These are phyloP conservation scores for Apamea sordens DNA, from an alignment of 2,888 invertebrate species.

Conservation along the genomic window DNA sequence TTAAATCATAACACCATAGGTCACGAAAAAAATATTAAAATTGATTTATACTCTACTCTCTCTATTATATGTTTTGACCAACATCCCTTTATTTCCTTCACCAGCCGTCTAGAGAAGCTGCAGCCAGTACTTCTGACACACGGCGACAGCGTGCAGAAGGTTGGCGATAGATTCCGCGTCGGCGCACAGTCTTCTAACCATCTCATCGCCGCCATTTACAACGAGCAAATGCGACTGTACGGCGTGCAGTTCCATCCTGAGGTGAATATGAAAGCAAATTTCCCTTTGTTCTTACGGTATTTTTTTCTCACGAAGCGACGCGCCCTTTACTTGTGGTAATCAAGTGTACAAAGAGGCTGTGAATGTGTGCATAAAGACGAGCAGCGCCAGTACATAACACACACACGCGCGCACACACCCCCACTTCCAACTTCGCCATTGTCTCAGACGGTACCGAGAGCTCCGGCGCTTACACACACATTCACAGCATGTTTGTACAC, in stretches of 20 bases:
- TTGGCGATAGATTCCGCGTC: conserved; percentile 96
- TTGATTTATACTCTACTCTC: too few relatives aligned
- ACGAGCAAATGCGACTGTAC: conserved; percentile 96
- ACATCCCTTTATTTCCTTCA: neutral
- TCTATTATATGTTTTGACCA: neutral
- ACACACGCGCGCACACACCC: too few relatives aligned
- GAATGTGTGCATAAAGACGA: neutral
- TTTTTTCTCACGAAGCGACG: neutral
- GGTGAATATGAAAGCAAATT: conserved; percentile 7
- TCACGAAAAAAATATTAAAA: neutral
- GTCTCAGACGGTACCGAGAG: too few relatives aligned
- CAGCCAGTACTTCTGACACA: conserved; percentile 98
- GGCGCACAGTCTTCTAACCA: conserved; percentile 95
- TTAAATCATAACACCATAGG: too few relatives aligned
- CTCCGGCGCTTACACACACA: too few relatives aligned
- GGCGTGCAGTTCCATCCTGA: conserved; percentile 98
- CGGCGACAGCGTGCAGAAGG: conserved; percentile 98
- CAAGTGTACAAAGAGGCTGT: neutral
- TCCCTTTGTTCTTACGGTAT: neutral
- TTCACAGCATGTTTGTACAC: too few relatives aligned
- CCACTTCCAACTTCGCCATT: too few relatives aligned
- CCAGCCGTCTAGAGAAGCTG: conserved; percentile 95
- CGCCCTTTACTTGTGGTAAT: neutral
- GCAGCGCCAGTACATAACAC: too few relatives aligned
- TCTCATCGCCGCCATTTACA: conserved; percentile 96